Percentiles rank a stretch among this genome's conserved stretches.
Evolutionary conservation across 2,888 invertebrate species (phyloP).

Genomic region (Eilema depressum): DNA sequence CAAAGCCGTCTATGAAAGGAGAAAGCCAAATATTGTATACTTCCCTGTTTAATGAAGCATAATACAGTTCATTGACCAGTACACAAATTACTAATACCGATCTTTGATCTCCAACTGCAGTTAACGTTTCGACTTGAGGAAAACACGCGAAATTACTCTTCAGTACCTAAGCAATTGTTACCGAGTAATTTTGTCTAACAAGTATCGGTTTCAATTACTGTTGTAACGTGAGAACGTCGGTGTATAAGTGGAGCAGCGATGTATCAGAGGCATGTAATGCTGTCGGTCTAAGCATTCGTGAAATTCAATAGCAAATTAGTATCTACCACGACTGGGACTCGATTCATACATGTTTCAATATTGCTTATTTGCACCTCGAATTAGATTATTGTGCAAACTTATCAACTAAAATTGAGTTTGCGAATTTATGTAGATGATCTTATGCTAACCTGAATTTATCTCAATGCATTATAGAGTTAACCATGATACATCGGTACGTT

Average conservation of each 20-base stretch:
- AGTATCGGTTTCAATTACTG: constrained; percentile 46
- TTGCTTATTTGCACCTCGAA: background rate
- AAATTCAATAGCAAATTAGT: constrained; percentile 37
- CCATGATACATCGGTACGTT: too few relatives aligned
- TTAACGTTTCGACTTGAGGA: constrained; percentile 63
- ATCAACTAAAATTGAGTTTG: too few relatives aligned
- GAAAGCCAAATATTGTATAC: constrained; percentile 36
- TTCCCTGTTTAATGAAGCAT: constrained; percentile 33
- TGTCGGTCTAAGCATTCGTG: constrained; percentile 22
- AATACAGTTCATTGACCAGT: constrained; percentile 66
- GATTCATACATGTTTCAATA: background rate
- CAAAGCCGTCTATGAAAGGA: constrained; percentile 38
- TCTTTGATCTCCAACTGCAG: constrained; percentile 57
- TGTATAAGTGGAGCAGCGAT: constrained; percentile 38
- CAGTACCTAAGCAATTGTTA: constrained; percentile 57
- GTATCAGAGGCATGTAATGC: constrained; percentile 44
- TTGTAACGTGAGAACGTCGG: constrained; percentile 39
- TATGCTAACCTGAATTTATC: too few relatives aligned
- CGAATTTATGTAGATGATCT: too few relatives aligned
- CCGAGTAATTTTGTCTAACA: constrained; percentile 50
- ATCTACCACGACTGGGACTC: constrained; percentile 17
- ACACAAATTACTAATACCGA: constrained; percentile 63
- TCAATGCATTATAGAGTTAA: too few relatives aligned
- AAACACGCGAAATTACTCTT: constrained; percentile 62
- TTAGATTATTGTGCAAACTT: background rate